Conservation (phyloP, 1,140 invertebrate genomes). For the Zaprionus tsacasi region DNA sequence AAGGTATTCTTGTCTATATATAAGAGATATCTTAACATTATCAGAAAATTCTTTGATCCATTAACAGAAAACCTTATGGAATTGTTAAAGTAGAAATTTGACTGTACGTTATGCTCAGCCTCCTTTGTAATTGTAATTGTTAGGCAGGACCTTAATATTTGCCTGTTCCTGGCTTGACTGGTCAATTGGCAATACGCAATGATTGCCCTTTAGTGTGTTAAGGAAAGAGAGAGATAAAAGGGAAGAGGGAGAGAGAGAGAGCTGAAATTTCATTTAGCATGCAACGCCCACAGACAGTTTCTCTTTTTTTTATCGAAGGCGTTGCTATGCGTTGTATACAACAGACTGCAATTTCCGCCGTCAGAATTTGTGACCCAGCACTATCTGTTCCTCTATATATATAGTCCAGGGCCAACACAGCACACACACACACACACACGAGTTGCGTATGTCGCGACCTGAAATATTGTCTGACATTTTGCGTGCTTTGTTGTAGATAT, state of each 20-base stretch:
- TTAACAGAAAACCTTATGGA: not conserved
- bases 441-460: slow-evolving; percentile 1
- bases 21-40: not conserved
- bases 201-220: not conserved
- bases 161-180: not conserved
- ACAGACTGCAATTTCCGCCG: slow-evolving; percentile 26
- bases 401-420: not conserved
- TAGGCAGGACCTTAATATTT: not conserved
- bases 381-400: not conserved
- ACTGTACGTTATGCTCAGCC: not conserved
- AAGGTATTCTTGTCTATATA: not conserved
- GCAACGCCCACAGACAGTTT: not conserved
- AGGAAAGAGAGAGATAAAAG: not conserved
- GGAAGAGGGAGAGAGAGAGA: not conserved
- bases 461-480: slow-evolving; percentile 4
- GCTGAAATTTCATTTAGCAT: slow-evolving; percentile 19
- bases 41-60: not conserved
- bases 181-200: slow-evolving; percentile 1
- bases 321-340: slow-evolving; percentile 7
- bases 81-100: not conserved
- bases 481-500: not conserved
- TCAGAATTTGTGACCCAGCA: not conserved
- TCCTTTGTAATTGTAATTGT: not conserved
- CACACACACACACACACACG: not conserved
- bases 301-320: not conserved